Evolutionary conservation across 2,113 vertebrate genomes (phyloP), one percentile per base, ranked within the genome.

Genomic region (Mugil cephalus): DNA sequence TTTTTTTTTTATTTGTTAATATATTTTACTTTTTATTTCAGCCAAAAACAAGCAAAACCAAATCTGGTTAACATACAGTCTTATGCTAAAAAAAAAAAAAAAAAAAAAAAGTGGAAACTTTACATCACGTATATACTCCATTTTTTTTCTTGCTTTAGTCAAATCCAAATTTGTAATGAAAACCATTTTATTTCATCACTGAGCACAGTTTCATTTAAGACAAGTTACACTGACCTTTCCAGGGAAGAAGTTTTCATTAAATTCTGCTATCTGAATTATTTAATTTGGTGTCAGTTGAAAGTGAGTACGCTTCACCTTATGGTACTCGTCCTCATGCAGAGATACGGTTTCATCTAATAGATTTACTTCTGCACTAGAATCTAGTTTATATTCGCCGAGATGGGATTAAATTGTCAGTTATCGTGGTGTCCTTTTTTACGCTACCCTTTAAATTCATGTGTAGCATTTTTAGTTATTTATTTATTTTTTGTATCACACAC

Each of bases 201-300:
- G 34, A 50, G 58, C 19, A 17, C 46, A 12, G 4, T 53, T 84
- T 63, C 15, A 47, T 74, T 80, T 51, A 60, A 69, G 67, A 64
- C 45, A 4, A 74, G 52, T 18, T 53, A 10, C 21, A 10, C 4
- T 75, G 69, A 80, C 79, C 69, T 79, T 69, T 82, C 38, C 39
- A 14, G 36, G 18, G 52, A 64, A 50, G 46, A 8, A 15, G 10
- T 69, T 77, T 77, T 79, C 62, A 80, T 69, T 77, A 61, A 74
- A 86, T 74, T 67, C 47, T 38, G 74, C 10, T 2, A 47, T 61
- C 67, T 66, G 11, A 76, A 71, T 76, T 38, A 18, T 73, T 61
- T 61, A 39, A 78, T 76, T 77, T 6, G 2, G 30, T 38, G 52
- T 78, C 73, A 63, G 24, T 59, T 75, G 67, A 74, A 18, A 18